Conservation (phyloP, 1,140 invertebrate genomes). For the Ceratina australensis region DNA sequence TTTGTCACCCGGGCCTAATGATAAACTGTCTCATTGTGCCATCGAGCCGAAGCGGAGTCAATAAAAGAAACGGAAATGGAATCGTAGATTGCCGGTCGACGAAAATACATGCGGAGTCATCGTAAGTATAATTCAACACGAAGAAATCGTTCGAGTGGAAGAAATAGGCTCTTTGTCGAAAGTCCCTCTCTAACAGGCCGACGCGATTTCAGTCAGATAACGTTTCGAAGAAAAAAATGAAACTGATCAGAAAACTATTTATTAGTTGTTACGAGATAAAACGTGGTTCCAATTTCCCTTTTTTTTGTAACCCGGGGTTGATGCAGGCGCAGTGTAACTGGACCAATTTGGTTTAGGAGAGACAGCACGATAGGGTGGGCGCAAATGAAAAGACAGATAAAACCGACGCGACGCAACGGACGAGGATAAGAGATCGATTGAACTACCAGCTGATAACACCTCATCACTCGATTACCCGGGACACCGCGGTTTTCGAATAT, state of each 20-base stretch:
- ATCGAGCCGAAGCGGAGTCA: conserved; percentile 3
- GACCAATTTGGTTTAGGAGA: background rate
- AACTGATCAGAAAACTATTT: no score
- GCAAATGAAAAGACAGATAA: conserved; percentile 3
- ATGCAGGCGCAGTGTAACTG: no score
- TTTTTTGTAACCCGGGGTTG: no score
- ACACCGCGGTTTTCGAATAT: conserved; percentile 12
- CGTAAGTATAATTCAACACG: background rate
- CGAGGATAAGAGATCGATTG: conserved; percentile 14
- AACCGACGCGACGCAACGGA: background rate
- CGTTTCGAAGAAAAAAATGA: no score
- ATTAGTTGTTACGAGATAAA: no score
- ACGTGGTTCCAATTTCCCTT: background rate
- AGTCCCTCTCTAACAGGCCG: no score
- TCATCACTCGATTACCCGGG: conserved; percentile 20
- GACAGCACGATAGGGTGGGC: background rate
- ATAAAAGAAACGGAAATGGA: conserved; percentile 45
- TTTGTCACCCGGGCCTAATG: background rate
- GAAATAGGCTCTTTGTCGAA: background rate
- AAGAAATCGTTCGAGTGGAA: background rate
- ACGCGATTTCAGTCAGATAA: no score
- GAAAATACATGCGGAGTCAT: conserved; percentile 8
- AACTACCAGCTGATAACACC: background rate
- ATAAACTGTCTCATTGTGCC: no score
- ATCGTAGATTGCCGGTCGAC: conserved; percentile 15